Evolutionary conservation across 2,888 invertebrate species (phyloP).

Genomic region (Cantharis rustica): DNA sequence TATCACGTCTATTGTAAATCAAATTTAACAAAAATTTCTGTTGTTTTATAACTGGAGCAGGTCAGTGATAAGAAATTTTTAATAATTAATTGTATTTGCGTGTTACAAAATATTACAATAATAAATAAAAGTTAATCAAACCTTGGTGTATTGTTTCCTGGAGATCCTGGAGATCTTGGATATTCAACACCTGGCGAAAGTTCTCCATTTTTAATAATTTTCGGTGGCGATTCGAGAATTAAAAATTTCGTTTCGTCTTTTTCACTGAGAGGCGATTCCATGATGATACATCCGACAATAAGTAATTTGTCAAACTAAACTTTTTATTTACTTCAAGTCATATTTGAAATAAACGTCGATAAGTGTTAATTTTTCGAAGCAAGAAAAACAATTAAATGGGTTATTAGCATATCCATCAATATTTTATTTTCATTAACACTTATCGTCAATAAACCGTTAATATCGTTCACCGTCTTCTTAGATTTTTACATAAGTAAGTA

Average conservation of each 20-base stretch:
- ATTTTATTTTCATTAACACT: neutral
- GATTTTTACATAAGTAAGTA: neutral
- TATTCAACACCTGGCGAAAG: constrained; percentile 18
- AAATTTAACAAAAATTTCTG: neutral
- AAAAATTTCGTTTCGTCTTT: constrained; percentile 22
- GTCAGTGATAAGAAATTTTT: neutral
- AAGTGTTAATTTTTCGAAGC: constrained; percentile 13
- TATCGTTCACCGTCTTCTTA: neutral
- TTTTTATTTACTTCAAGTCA: neutral
- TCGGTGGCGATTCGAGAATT: constrained; percentile 16
- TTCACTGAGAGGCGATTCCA: constrained; percentile 24
- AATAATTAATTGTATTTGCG: neutral
- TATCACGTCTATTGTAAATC: neutral
- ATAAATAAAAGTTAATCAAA: constrained; percentile 9
- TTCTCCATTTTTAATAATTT: constrained; percentile 17
- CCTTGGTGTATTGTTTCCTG: constrained; percentile 9
- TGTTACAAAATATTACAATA: neutral
- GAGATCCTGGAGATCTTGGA: constrained; percentile 16
- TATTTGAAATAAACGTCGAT: neutral
- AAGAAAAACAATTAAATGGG: neutral
- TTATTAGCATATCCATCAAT: neutral
- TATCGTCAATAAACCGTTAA: neutral
- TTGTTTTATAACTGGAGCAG: neutral
- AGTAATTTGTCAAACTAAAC: constrained; percentile 12
- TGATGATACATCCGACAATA: neutral